These are phyloP conservation scores for Brachyistius frenatus DNA, from an alignment of 2,113 vertebrate species.

Conservation along the genomic window DNA sequence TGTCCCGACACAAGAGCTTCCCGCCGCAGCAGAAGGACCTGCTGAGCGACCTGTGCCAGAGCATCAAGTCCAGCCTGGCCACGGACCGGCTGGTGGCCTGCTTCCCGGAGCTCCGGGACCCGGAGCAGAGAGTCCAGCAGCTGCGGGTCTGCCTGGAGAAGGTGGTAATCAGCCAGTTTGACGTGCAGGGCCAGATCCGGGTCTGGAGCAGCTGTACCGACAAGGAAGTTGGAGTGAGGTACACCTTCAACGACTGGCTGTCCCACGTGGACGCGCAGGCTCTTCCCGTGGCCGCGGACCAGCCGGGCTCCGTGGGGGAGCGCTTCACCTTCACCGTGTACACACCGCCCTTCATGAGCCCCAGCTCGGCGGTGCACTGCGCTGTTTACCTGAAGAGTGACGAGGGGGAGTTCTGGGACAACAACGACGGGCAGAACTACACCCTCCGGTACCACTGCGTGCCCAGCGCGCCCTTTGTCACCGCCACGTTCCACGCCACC, in stretches of 20 bases:
- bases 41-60: constrained; percentile 46
- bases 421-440: constrained; percentile 90
- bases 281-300: constrained; percentile 37
- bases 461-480: neutral
- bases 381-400: constrained; percentile 85
- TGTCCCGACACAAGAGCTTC: constrained; percentile 84
- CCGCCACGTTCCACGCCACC: constrained; percentile 55
- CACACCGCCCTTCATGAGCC: constrained; percentile 83
- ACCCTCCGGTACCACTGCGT: constrained; percentile 74
- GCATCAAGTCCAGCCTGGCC: constrained; percentile 44
- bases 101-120: constrained; percentile 70
- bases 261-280: constrained; percentile 87
- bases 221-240: constrained; percentile 86
- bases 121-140: constrained; percentile 71
- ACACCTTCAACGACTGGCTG: constrained; percentile 93
- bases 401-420: constrained; percentile 92
- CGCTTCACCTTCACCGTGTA: constrained; percentile 86
- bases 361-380: constrained; percentile 85
- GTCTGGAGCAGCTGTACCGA: constrained; percentile 33
- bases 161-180: constrained; percentile 70
- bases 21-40: constrained; percentile 71
- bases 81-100: constrained; percentile 63
- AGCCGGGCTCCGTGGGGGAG: constrained; percentile 53
- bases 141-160: constrained; percentile 86
- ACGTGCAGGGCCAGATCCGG: constrained; percentile 85